Percentiles rank a stretch among this genome's conserved stretches.
These are phyloP conservation scores for Malurus melanocephalus DNA, from an alignment of 2,113 vertebrate species.

Conservation along the genomic window DNA sequence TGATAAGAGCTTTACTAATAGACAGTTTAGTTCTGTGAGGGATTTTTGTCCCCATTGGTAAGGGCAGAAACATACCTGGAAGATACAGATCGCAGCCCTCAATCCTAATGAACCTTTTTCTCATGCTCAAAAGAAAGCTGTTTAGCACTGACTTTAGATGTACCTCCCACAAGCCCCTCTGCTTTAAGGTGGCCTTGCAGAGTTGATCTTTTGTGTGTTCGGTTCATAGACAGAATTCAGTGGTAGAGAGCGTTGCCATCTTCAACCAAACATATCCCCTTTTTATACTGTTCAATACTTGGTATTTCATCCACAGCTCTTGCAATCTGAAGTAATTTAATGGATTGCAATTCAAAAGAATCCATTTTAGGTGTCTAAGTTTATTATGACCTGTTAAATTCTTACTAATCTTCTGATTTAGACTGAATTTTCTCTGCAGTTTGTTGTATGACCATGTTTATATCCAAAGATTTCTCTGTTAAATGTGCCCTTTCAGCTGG, in stretches of 20 bases:
- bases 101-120: accelerated
- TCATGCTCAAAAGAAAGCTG: neutral
- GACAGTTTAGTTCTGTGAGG: neutral
- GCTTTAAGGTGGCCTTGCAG: neutral
- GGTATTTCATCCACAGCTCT: neutral
- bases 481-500: neutral
- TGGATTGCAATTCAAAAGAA: neutral
- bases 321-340: neutral
- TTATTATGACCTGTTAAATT: neutral
- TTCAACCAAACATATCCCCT: neutral
- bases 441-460: neutral
- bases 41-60: accelerated
- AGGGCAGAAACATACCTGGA: neutral
- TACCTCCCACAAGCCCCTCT: neutral
- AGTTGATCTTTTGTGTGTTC: accelerated
- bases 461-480: neutral
- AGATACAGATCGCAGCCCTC: neutral
- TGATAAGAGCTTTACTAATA: neutral
- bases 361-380: neutral
- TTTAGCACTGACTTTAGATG: neutral
- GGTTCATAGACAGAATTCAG: neutral
- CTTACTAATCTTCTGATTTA: neutral
- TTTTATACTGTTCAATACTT: neutral
- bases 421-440: neutral
- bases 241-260: neutral